Conservation (phyloP, 2,113 vertebrate species). For the Gyps fulvus region DNA sequence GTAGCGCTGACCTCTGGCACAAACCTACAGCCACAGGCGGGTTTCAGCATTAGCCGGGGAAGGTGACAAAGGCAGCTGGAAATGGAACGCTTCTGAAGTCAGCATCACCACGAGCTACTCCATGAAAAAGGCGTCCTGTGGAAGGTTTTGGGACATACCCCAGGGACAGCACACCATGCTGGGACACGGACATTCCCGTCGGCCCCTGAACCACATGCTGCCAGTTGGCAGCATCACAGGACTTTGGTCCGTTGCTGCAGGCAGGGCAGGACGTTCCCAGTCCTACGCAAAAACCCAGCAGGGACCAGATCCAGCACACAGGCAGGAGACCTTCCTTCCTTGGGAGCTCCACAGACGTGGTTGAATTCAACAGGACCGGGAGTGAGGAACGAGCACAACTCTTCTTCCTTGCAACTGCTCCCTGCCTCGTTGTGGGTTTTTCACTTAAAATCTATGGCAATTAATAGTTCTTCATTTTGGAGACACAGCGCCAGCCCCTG, state of each 20-base stretch:
- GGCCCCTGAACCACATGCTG: background rate
- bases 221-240: background rate
- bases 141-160: background rate
- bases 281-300: background rate
- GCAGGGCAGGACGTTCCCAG: background rate
- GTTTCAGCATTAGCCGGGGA: rapidly evolving
- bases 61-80: background rate
- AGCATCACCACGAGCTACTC: background rate
- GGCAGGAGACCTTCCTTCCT: background rate
- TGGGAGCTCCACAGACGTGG: rapidly evolving
- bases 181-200: background rate
- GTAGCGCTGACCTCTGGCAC: background rate
- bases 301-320: background rate
- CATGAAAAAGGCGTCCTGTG: background rate
- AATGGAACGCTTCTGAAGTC: rapidly evolving
- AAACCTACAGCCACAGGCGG: background rate
- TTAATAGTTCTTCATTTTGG: background rate
- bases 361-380: background rate
- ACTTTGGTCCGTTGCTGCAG: background rate
- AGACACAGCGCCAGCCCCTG: background rate
- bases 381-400: background rate
- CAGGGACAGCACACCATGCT: background rate
- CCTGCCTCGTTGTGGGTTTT: background rate
- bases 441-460: background rate
- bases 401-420: background rate